Conservation (phyloP, 2,888 invertebrate genomes). For the Ferdinandea cuprea region DNA sequence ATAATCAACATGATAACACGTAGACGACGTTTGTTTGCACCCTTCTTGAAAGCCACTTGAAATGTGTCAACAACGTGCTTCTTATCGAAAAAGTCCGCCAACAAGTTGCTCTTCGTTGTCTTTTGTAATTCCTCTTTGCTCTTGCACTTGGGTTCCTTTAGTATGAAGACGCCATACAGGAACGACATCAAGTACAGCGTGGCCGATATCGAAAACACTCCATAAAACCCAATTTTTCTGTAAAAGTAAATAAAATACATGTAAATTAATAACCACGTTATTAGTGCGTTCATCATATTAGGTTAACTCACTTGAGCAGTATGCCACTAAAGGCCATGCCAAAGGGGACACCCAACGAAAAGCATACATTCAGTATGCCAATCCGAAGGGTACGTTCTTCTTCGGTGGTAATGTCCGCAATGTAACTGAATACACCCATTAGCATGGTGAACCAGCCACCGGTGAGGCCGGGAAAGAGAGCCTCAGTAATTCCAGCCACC, state of each 20-base stretch:
- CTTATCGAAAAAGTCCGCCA: constrained; percentile 89
- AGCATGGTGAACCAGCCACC: constrained; percentile 95
- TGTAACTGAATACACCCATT: constrained; percentile 95
- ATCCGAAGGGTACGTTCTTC: constrained; percentile 93
- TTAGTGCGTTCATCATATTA: background rate
- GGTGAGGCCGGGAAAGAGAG: constrained; percentile 91
- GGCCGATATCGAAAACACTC: constrained; percentile 91
- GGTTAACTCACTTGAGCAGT: constrained; percentile 84
- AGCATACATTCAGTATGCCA: constrained; percentile 94
- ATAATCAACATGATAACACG: constrained; percentile 91
- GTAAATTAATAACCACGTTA: background rate
- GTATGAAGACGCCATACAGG: constrained; percentile 88
- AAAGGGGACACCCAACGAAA: constrained; percentile 93
- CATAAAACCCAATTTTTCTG: constrained; percentile 90
- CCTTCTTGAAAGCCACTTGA: constrained; percentile 90
- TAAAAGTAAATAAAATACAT: background rate
- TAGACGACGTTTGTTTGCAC: constrained; percentile 89
- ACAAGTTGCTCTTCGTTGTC: constrained; percentile 78
- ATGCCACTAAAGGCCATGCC: constrained; percentile 95
- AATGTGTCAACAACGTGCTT: constrained; percentile 91
- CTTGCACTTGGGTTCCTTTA: constrained; percentile 85
- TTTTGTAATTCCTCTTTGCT: constrained; percentile 77
- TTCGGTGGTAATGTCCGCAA: constrained; percentile 92
- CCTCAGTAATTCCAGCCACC: constrained; percentile 90
- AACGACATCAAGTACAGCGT: constrained; percentile 89